Percentiles rank a stretch among this genome's conserved stretches.
phyloP scores from a whole-genome alignment of 2,888 invertebrate species.

The Tuta absoluta region DNA sequence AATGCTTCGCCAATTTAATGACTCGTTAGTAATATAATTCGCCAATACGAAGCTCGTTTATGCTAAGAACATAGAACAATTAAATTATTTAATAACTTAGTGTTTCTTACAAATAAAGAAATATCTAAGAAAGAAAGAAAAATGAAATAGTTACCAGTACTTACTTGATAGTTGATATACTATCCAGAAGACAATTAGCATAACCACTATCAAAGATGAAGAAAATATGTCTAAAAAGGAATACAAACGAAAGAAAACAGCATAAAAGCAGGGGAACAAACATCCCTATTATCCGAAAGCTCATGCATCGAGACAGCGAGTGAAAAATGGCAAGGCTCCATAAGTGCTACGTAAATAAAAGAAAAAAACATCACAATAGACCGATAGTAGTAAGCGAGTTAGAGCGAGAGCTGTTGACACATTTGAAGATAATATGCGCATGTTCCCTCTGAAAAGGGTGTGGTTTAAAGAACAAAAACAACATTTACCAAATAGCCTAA shows the following conservation, averaged over 20 bases:
- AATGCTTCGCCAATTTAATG: background rate
- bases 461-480: slow-evolving; percentile 36
- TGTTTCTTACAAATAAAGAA: too few species aligned
- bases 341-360: slow-evolving; percentile 41
- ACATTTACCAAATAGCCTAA: too few species aligned
- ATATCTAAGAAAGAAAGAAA: too few species aligned
- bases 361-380: slow-evolving; percentile 38
- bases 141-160: too few species aligned
- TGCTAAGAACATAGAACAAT: too few species aligned
- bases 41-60: too few species aligned
- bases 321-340: slow-evolving; percentile 35
- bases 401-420: slow-evolving; percentile 76
- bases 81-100: too few species aligned
- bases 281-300: slow-evolving; percentile 30
- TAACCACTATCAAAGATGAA: background rate
- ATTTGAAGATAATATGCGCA: slow-evolving; percentile 79
- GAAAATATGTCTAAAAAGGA: slow-evolving; percentile 3
- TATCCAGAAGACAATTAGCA: background rate
- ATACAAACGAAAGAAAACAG: slow-evolving; percentile 20
- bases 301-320: slow-evolving; percentile 31
- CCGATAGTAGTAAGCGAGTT: slow-evolving; percentile 66
- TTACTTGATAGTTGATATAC: background rate
- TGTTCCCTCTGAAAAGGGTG: slow-evolving; percentile 56
- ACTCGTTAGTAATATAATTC: too few species aligned
- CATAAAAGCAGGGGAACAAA: slow-evolving; percentile 21